A percentile compares a stretch with the other conserved stretches of the same genome.
Evolutionary conservation across 2,797 vertebrate species (phyloP).

Genomic region (Syndactyla subalaris): DNA sequence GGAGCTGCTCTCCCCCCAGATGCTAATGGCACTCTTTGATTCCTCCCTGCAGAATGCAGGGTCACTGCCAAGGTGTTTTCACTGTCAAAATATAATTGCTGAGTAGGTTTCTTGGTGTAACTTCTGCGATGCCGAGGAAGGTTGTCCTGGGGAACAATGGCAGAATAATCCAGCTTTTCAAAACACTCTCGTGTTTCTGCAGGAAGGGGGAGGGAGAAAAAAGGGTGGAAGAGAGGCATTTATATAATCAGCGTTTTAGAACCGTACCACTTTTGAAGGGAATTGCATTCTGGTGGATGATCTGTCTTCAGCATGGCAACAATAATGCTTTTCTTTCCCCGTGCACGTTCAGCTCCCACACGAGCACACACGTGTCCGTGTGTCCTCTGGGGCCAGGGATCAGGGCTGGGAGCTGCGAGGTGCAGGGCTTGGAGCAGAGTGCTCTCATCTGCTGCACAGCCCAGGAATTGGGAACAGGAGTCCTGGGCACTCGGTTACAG

Average conservation of each 20-base stretch:
- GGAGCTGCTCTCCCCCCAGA: conserved; percentile 11
- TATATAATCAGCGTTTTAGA: conserved; percentile 49
- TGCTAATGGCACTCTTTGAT: not conserved
- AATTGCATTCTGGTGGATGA: not conserved
- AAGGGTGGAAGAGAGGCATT: not conserved
- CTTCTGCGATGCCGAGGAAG: not conserved
- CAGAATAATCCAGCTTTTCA: conserved; percentile 3
- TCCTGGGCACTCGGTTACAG: not conserved
- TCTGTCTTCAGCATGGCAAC: conserved; percentile 19
- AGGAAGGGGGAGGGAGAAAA: not conserved
- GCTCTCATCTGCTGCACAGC: not conserved
- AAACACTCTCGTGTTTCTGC: not conserved
- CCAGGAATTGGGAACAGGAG: not conserved
- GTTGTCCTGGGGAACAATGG: conserved; percentile 29
- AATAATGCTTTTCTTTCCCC: not conserved
- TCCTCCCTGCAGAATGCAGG: not conserved
- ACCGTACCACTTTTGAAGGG: not conserved
- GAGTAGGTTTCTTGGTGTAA: conserved; percentile 54
- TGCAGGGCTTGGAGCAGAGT: not conserved
- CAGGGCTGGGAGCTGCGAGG: not conserved
- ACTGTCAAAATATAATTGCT: not conserved
- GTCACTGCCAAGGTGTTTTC: conserved; percentile 29
- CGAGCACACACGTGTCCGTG: not conserved
- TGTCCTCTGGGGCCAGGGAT: not conserved
- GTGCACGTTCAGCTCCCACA: not conserved